Percentiles rank a stretch among this genome's conserved stretches.
These are phyloP conservation scores for Colostygia pectinataria DNA, from an alignment of 2,888 invertebrate genomes.

Conservation along the genomic window DNA sequence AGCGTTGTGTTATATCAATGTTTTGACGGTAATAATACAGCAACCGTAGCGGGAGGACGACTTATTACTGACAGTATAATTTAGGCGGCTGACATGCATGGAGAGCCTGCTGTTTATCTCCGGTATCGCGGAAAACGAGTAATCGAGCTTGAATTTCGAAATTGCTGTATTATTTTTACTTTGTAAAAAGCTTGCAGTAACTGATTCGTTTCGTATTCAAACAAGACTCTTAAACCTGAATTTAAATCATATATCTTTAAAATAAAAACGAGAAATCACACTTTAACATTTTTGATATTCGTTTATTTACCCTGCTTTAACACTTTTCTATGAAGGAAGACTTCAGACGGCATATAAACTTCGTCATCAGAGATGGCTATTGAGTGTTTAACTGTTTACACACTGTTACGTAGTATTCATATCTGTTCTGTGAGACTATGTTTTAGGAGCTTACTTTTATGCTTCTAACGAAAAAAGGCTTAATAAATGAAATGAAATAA, in stretches of 20 bases:
- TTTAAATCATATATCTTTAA: background rate
- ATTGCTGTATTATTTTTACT: constrained; percentile 27
- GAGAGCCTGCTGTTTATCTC: constrained; percentile 40
- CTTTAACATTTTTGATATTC: too few species aligned
- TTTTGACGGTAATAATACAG: constrained; percentile 68
- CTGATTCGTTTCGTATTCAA: constrained; percentile 21
- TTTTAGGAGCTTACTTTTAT: too few species aligned
- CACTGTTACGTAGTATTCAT: too few species aligned
- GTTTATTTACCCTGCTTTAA: too few species aligned
- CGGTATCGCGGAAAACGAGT: constrained; percentile 32
- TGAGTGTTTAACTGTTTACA: too few species aligned
- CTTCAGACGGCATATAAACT: too few species aligned
- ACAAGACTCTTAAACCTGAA: constrained; percentile 13
- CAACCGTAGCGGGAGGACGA: constrained; percentile 58
- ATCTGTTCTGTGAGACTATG: too few species aligned
- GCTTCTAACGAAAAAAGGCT: too few species aligned
- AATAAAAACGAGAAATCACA: too few species aligned
- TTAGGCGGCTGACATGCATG: constrained; percentile 50
- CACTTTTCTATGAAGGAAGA: too few species aligned
- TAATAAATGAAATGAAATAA: too few species aligned
- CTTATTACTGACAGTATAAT: constrained; percentile 66
- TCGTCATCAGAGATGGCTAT: too few species aligned
- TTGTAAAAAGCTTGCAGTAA: constrained; percentile 19
- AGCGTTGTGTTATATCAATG: constrained; percentile 58
- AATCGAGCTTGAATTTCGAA: constrained; percentile 28